Conservation (phyloP, 2,888 invertebrate species). For the Drosophila seclusa region DNA sequence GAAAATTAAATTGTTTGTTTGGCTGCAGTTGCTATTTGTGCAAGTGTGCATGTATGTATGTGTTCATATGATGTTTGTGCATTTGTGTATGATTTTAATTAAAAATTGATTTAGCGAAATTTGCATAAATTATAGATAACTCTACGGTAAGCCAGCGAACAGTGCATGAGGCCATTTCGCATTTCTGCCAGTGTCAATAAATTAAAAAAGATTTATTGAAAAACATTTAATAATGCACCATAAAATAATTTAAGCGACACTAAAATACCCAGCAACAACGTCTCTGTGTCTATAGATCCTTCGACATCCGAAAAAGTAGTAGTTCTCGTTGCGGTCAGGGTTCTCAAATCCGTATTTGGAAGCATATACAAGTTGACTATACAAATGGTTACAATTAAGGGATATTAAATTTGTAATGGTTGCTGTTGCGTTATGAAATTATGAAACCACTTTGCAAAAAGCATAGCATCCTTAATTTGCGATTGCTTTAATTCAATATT, state of each 20-base stretch:
- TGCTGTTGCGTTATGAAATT: conserved; percentile 11
- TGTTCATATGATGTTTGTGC: conserved; percentile 9
- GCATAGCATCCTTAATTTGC: conserved; percentile 25
- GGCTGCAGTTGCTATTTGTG: conserved; percentile 13
- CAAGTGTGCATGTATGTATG: conserved; percentile 25
- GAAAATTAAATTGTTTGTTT: conserved; percentile 63
- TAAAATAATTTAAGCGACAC: not conserved
- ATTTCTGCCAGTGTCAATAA: conserved; percentile 66
- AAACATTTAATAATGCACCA: conserved; percentile 43
- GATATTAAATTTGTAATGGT: not conserved
- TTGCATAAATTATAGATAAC: conserved; percentile 78
- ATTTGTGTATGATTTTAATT: conserved; percentile 65
- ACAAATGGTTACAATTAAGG: not conserved
- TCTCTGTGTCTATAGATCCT: not conserved
- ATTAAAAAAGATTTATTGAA: conserved; percentile 76
- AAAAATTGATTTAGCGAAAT: conserved; percentile 77
- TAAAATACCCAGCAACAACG: conserved; percentile 10
- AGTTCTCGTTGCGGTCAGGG: not conserved
- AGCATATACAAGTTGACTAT: not conserved
- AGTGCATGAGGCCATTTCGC: conserved; percentile 41
- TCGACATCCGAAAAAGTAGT: not conserved
- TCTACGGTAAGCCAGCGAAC: conserved; percentile 62
- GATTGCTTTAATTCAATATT: conserved; percentile 60
- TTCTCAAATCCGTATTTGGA: not conserved
- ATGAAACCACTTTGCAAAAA: conserved; percentile 18